Conservation (phyloP, 2,113 vertebrate genomes). For the Rhombomys opimus region DNA sequence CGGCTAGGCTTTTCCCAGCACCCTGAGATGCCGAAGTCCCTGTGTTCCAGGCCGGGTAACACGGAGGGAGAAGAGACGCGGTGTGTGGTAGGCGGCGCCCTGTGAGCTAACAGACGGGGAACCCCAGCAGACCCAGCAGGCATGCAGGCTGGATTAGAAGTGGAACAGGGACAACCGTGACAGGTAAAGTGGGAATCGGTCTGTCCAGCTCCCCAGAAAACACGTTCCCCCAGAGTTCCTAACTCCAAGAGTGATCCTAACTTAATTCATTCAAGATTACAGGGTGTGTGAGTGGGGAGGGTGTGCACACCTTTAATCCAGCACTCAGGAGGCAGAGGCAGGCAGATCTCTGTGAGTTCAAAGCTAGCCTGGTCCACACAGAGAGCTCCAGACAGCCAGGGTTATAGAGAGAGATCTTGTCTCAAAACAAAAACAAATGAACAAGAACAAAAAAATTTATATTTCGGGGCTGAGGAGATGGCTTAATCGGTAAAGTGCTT, state of each 20-base stretch:
- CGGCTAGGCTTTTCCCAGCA: neutral
- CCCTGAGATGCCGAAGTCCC: neutral
- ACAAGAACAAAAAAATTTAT: neutral
- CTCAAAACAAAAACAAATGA: neutral
- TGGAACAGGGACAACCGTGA: neutral
- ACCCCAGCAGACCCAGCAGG: neutral
- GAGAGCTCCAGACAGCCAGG: neutral
- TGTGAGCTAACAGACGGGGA: neutral
- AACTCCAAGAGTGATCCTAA: neutral
- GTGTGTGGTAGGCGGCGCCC: neutral
- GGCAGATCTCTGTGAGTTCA: neutral
- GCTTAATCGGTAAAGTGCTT: neutral
- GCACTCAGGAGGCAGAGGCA: neutral
- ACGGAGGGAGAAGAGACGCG: neutral
- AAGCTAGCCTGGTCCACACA: neutral
- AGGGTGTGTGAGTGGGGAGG: fast-evolving
- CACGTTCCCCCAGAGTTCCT: neutral
- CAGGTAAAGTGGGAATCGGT: neutral
- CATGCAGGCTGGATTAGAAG: neutral
- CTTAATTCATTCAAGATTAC: neutral
- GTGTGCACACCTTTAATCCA: neutral
- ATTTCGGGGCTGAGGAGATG: neutral
- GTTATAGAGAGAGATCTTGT: neutral
- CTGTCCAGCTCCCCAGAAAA: neutral
- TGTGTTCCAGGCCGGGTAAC: neutral